Evolutionary conservation across 2,888 invertebrate genomes (phyloP).

Genomic region (Muschampia plurimacula): DNA sequence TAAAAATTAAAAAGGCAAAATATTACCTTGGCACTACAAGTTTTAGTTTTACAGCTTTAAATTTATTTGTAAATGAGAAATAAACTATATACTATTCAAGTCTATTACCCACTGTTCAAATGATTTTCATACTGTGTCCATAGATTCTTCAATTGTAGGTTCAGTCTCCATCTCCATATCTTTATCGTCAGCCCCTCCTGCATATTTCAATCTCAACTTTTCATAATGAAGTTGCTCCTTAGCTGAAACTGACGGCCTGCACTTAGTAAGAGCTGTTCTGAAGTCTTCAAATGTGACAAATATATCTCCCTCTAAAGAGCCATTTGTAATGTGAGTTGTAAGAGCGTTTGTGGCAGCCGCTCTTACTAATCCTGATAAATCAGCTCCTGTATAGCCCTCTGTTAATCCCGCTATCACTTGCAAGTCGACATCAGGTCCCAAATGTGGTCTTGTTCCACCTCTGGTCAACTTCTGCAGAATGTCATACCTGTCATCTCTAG

Average conservation of each 20-base stretch:
- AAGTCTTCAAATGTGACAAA: conserved; percentile 90
- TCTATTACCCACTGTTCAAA: conserved; percentile 57
- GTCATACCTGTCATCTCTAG: conserved; percentile 91
- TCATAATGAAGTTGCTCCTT: conserved; percentile 93
- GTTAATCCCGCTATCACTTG: conserved; percentile 88
- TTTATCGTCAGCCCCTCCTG: conserved; percentile 79
- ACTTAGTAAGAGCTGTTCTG: conserved; percentile 89
- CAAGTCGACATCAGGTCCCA: conserved; percentile 92
- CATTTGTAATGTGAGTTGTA: conserved; percentile 89
- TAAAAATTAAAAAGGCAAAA: conserved; percentile 46
- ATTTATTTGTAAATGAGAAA: conserved; percentile 49
- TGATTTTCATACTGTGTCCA: conserved; percentile 78
- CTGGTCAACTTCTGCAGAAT: conserved; percentile 96
- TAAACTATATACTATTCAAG: conserved; percentile 50
- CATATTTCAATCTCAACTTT: conserved; percentile 89
- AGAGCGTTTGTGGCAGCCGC: conserved; percentile 94
- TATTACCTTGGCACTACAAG: conserved; percentile 69
- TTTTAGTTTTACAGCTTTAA: conserved; percentile 55
- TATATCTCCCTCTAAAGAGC: conserved; percentile 82
- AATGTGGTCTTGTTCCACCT: conserved; percentile 92
- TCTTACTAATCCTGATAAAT: conserved; percentile 94
- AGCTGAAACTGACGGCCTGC: conserved; percentile 94
- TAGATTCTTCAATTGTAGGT: conserved; percentile 75
- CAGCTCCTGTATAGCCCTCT: conserved; percentile 96
- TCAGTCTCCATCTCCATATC: conserved; percentile 86